Evolutionary conservation across 2,888 invertebrate genomes (phyloP), one percentile per base, ranked within the genome.

Genomic region (Andricus quercusramuli): DNA sequence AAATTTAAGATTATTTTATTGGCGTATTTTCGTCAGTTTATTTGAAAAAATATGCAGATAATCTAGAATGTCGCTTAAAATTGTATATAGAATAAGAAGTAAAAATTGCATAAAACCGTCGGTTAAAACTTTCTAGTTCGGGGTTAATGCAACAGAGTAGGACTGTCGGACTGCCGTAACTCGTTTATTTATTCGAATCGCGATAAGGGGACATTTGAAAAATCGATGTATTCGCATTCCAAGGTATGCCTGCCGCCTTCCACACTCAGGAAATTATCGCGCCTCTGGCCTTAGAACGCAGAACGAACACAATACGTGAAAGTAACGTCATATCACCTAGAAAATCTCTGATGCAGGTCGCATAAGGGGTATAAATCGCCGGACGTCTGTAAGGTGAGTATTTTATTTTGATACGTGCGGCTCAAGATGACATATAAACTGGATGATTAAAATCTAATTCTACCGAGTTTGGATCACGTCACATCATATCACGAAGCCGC

Each of bases 401-500:
- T 15, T 32, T 66, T 66, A 37, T 66, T 66, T 37, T 66, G 29
- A 37, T 41, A 41, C 41, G 41, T n/a, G 66, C 1, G 20, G n/a
- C 22, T 37, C 25, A 68, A 44, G 68, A 68, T 68, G 68, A 41
- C 68, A 68, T 37, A 68, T 47, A 68, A 44, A 68, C 68, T 5
- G 17, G 22, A 25, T 25, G 79, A 80, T 84, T 84, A 80, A 83
- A 82, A 82, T 78, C 81, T 80, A 84, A 81, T 79, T 59, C 78
- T 44, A 68, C 15, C 22, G 78, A 15, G 80, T 81, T 84, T 79
- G 81, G 82, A 83, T 83, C 84, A 84, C 82, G 82, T 81, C 82
- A 82, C 77, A 62, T 82, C 81, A 80, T 80, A 83, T 83, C 81
- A 82, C 79, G 76, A 80, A 80, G 82, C 81, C 15, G 70, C 79